A percentile compares a stretch with the other conserved stretches of the same genome.
Evolutionary conservation across 2,113 vertebrate species (phyloP).

Genomic region (Mellivora capensis): DNA sequence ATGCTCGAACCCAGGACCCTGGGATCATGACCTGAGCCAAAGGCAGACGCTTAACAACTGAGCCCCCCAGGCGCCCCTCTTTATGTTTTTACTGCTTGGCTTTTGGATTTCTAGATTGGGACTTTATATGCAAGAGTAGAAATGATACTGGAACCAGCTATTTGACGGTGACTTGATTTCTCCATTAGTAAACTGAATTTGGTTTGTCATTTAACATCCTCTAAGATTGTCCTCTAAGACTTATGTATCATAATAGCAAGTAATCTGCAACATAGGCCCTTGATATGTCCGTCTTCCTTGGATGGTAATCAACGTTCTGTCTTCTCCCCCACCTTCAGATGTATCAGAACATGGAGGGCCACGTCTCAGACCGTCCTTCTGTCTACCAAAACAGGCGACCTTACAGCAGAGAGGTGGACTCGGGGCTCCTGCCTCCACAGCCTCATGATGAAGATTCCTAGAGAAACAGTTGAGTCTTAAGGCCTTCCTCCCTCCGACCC

Average conservation of each 20-base stretch:
- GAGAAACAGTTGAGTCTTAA: constrained; percentile 52
- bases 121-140: neutral
- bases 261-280: neutral
- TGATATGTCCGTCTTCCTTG: neutral
- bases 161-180: neutral
- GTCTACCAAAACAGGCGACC: constrained; percentile 43
- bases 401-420: constrained; percentile 27
- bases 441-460: constrained; percentile 40
- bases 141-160: neutral
- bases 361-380: neutral
- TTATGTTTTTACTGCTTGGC: neutral
- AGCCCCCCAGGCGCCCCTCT: neutral
- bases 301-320: neutral
- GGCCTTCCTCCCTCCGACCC: neutral
- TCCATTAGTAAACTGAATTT: neutral
- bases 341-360: constrained; percentile 72
- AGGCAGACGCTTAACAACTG: too few species aligned
- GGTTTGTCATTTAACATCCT: neutral
- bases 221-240: neutral
- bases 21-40: too few species aligned
- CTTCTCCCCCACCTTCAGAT: constrained; percentile 65
- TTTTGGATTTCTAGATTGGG: neutral
- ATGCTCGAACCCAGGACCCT: too few species aligned
- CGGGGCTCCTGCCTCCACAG: neutral
- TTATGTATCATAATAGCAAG: neutral